Evolutionary conservation across 1,140 invertebrate genomes (phyloP), one percentile per base, ranked within the genome.

Genomic region (Hypothenemus hampei): DNA sequence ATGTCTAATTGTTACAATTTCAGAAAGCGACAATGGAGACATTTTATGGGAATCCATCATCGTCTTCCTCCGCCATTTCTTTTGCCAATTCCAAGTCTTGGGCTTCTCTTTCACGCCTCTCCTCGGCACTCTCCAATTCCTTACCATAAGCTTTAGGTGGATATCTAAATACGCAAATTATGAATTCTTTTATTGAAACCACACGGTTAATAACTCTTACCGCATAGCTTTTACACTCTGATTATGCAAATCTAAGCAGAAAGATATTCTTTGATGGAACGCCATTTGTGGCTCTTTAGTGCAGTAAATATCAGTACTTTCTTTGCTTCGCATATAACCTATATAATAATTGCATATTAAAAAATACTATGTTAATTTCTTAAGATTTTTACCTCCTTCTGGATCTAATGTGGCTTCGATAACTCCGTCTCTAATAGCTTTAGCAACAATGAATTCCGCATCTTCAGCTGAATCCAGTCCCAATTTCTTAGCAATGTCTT

Each of bases 111-210:
- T 98, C 95, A 39, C 94, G 78, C 33, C 95, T 79, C 69, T 98
- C 93, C 75, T 99, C 94, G 22, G 95, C 95, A 60, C 93, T 97
- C 71, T 99, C 96, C 31, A 98, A 76, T 72, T 99, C 95, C 70
- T 97, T 97, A 3, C 95, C 94, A 77, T 98, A 98, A 0, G 93
- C 94, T 71, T 99, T 99, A 1, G 96, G 95, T 22, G 97, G 97
- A 77, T 98, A 99, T 56, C 97, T 54, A 44, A 35, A 36, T 5
- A 41, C 35, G 3, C 8, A 36, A 21, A 13, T 48, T 29, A 3
- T 20, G 7, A 1, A 15, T 39, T 19, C 0, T 39, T 19, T 10
- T 3, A 39, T 39, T 16, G 18, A 39, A 15, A 18, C 10, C 81
- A 23, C 10, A 24, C 13, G n/a, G 20, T 23, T 6, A 6, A 18